These are phyloP conservation scores for Novumbra hubbsi DNA, from an alignment of 2,797 vertebrate genomes.

Conservation along the genomic window DNA sequence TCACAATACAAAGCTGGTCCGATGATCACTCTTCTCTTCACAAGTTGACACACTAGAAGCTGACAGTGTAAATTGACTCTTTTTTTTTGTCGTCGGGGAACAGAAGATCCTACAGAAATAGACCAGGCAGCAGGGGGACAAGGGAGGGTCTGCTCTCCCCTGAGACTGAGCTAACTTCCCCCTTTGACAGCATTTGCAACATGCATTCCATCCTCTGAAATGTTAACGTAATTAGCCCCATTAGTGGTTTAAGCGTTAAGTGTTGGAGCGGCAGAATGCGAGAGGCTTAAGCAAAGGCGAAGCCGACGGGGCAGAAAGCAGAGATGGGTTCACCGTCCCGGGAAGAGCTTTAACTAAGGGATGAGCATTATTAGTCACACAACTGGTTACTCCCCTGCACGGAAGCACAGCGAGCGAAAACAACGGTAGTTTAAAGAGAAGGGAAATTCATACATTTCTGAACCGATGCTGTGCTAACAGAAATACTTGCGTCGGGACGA, in stretches of 20 bases:
- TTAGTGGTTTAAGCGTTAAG: neutral
- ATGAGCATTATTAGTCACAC: neutral
- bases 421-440: neutral
- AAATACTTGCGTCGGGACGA: neutral
- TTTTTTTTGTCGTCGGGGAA: neutral
- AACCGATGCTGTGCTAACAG: neutral
- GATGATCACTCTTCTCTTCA: neutral
- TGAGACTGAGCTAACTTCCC: neutral
- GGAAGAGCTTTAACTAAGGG: neutral
- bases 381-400: neutral
- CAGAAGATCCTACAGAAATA: neutral
- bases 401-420: conserved; percentile 1
- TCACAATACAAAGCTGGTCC: neutral
- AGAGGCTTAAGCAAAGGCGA: neutral
- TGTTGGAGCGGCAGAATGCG: neutral
- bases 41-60: neutral
- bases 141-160: neutral
- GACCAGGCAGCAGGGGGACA: neutral
- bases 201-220: neutral
- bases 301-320: neutral
- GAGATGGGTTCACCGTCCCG: neutral
- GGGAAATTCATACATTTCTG: neutral
- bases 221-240: neutral
- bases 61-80: neutral
- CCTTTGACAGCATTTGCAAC: neutral